Conservation (phyloP, 2,888 invertebrate species). For the Drosophila robusta region DNA sequence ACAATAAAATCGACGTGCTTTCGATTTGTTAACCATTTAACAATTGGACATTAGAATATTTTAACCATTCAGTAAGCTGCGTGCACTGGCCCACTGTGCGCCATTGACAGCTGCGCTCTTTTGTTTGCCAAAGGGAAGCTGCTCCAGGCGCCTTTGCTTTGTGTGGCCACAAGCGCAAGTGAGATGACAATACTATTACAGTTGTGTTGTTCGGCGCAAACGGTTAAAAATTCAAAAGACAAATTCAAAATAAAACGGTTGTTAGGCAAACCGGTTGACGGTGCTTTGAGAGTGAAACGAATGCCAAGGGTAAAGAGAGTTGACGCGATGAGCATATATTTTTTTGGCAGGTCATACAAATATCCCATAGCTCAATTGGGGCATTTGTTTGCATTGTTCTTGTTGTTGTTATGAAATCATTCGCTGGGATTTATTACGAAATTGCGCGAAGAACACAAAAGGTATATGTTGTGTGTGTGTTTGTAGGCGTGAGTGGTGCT, state of each 20-base stretch:
- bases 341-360: slow-evolving; percentile 39
- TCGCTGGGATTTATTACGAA: slow-evolving; percentile 41
- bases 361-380: slow-evolving; percentile 42
- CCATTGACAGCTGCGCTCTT: slow-evolving; percentile 40
- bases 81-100: slow-evolving; percentile 31
- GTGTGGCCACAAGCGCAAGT: slow-evolving; percentile 30
- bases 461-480: not conserved
- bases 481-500: not conserved
- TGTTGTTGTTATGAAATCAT: slow-evolving; percentile 61
- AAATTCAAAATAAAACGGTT: slow-evolving; percentile 49
- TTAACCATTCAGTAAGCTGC: not conserved
- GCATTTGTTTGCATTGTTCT: slow-evolving; percentile 34
- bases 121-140: slow-evolving; percentile 52
- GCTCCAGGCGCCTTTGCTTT: slow-evolving; percentile 23
- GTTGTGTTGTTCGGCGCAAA: slow-evolving; percentile 38
- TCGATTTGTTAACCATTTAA: not conserved
- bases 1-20: too few relatives aligned
- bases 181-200: slow-evolving; percentile 46
- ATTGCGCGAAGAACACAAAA: not conserved
- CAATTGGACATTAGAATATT: not conserved
- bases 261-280: slow-evolving; percentile 53
- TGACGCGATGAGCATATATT: slow-evolving; percentile 17
- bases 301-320: slow-evolving; percentile 1
- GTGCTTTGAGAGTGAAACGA: slow-evolving; percentile 3
- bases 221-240: slow-evolving; percentile 69